Conservation (phyloP, 2,113 vertebrate species). For the Donacobius atricapilla region DNA sequence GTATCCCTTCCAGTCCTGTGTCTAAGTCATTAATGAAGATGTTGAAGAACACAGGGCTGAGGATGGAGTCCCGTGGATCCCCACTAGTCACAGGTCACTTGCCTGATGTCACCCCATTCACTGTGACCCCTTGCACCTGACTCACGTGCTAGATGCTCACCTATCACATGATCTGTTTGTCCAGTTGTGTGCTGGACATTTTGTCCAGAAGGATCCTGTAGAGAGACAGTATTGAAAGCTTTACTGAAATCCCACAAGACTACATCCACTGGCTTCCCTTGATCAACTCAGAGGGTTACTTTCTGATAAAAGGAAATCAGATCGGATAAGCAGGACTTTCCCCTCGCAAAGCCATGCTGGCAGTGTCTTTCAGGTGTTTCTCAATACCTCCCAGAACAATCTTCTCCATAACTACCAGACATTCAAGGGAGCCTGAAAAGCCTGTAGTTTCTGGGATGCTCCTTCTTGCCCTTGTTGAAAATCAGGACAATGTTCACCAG, state of each 20-base stretch:
- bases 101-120: neutral
- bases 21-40: neutral
- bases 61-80: neutral
- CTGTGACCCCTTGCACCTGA: neutral
- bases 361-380: neutral
- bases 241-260: neutral
- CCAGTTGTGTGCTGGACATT: too few species aligned
- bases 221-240: neutral
- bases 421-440: neutral
- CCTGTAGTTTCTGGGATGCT: neutral
- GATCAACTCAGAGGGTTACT: neutral
- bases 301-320: neutral
- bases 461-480: neutral
- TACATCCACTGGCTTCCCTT: neutral
- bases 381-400: neutral
- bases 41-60: neutral
- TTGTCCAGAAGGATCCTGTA: neutral
- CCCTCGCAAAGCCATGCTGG: neutral
- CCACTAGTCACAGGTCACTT: too few species aligned
- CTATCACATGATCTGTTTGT: neutral
- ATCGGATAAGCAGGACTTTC: neutral
- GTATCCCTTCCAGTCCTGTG: neutral
- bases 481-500: rapidly evolving
- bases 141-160: neutral
- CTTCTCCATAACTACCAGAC: neutral